Evolutionary conservation across 2,797 vertebrate species (phyloP), one percentile per base, ranked within the genome.

Genomic region (Syngnathus acus): DNA sequence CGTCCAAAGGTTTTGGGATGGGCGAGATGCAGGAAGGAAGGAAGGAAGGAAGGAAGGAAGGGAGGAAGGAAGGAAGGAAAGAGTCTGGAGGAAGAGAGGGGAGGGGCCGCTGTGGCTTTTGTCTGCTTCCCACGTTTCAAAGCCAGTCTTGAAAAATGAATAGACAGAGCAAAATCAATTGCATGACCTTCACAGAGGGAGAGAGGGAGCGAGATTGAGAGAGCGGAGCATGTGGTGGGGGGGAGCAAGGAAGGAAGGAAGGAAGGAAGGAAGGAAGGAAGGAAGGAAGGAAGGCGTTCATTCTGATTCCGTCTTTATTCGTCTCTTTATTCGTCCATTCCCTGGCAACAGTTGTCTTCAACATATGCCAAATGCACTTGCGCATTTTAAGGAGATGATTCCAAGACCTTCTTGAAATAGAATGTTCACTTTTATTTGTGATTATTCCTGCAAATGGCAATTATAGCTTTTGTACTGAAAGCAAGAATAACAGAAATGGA

Each of bases 111-210:
- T 83, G 82, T 89, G 87, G 89, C 90, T 92, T 92, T 92, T 92
- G 91, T 93, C 91, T 93, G 92, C 91, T 91, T 93, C 88, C 90
- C 92, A 92, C 92, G 90, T 92, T 91, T 93, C 89, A 92, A 92
- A 92, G 90, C 89, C 89, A 90, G 89, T 90, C 90, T 90, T 92
- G 90, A 93, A 92, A 92, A 93, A 92, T 92, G 91, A 92, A 92
- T 91, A 91, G 90, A 92, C 90, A 90, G 90, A 92, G 84, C 87
- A 92, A 93, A 93, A 92, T 93, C 92, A 93, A 93, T 93, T 91
- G 92, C 87, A 90, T 92, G 91, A 92, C 91, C 91, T 92, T 92
- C 91, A 92, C 88, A 89, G 80, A 82, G 84, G 72, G 87, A 87
- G 79, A 86, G 86, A 84, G 81, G 75, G 82, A 83, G 80, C 73